Base-by-base conservation (phyloP, 53 echinoderm and acorn worm species). In the Zoroaster sp. region DNA sequence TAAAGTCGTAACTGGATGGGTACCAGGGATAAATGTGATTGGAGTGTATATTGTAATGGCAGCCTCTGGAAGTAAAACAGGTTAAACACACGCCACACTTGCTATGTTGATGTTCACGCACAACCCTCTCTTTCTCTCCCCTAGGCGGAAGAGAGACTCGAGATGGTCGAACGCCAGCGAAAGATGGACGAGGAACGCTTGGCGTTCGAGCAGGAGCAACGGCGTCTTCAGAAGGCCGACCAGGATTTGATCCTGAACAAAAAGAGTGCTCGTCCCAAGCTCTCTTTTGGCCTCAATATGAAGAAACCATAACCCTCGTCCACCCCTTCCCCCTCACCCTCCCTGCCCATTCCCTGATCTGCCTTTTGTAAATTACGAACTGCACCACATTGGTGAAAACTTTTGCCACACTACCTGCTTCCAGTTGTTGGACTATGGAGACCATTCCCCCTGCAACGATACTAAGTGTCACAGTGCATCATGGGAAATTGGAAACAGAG, bases 141-240 rank as follows among this genome's bases (percentile, higher is more conserved):
- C 66, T 95, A 98, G 98, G 98, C 98, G 44, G 98, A 98, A 91
- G 98, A 98, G 91, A 95, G 98, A 5, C 89, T 98, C 72, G 95
- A 98, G 72, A 94, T 98, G 95, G 94, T 98, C 17, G 95, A 98
- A 74, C 88, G 93, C 28, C 98, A 98, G 81, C 93, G 98, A 12
- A 92, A 93, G 73, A 93, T 98, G 94, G 98, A 98, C 47, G 98
- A 98, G 86, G 98, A 98, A 66, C 88, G 98, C 41, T 91, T 91
- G 89, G 93, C 95, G 18, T 98, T 98, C 83, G 98, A 96, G 73
- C 92, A 91, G 75, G 95, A 98, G 68, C 94, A 93, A 79, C 93
- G 95, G 89, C 88, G 93, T 23, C 94, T 92, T 59, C 92, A 94
- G 44, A 98, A 98, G 88, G 95, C 96, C 55, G 98, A 96, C 69